A percentile compares a stretch with the other conserved stretches of the same genome.
Evolutionary conservation across 2,797 vertebrate genomes (phyloP).

Genomic region (Kryptolebias ocellatus): DNA sequence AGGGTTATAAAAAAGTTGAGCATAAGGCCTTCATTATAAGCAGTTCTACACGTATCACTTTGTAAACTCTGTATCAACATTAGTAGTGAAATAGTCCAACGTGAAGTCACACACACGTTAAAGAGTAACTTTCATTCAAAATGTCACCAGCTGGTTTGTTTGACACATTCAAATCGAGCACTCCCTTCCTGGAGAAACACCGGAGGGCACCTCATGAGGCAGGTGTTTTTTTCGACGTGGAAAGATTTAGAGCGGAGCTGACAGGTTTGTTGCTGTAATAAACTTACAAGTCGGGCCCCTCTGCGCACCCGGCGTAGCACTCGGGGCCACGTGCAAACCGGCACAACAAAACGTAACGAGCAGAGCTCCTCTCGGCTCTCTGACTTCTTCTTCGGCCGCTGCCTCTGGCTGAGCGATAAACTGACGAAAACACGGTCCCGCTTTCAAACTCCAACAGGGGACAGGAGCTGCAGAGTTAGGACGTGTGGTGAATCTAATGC

Average conservation of each 20-base stretch:
- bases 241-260: conserved; percentile 18
- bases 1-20: not conserved
- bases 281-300: conserved; percentile 26
- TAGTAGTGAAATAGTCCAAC: conserved; percentile 2
- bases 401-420: conserved; percentile 5
- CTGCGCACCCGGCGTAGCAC: conserved; percentile 27
- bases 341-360: conserved; percentile 30
- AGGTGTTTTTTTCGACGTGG: conserved; percentile 31
- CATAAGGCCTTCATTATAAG: not conserved
- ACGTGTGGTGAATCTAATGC: not conserved
- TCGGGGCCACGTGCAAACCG: conserved; percentile 51
- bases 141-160: conserved; percentile 20
- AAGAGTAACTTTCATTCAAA: conserved; percentile 39
- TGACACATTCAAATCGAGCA: conserved; percentile 32
- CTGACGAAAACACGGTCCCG: not conserved
- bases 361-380: conserved; percentile 59
- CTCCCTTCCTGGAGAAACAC: conserved; percentile 17
- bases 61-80: no score
- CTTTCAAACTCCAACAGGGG: conserved; percentile 14
- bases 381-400: conserved; percentile 49
- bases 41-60: not conserved
- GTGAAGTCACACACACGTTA: not conserved
- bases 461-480: conserved; percentile 8
- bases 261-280: conserved; percentile 19
- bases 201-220: not conserved